Conservation (phyloP, 2,888 invertebrate species). For the Unio pictorum region DNA sequence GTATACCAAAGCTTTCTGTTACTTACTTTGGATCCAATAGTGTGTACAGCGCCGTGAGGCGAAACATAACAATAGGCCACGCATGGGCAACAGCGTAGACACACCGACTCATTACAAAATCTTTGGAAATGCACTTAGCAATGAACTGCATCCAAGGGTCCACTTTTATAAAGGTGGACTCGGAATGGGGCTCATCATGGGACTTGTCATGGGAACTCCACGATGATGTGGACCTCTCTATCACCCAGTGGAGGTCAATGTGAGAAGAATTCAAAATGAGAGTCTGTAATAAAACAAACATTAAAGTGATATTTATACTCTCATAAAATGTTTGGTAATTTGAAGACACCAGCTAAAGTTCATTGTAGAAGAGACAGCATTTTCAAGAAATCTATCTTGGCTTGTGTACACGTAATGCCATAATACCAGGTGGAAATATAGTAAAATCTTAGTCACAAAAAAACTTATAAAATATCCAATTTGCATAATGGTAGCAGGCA, state of each 20-base stretch:
- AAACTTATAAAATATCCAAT: no score
- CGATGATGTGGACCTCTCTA: conserved; percentile 88
- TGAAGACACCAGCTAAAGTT: no score
- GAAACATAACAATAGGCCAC: conserved; percentile 95
- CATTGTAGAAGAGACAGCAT: no score
- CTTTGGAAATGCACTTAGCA: conserved; percentile 89
- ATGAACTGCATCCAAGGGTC: conserved; percentile 77
- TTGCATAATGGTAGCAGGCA: no score
- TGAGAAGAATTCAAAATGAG: conserved; percentile 83
- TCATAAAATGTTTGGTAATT: no score
- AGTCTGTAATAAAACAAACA: conserved; percentile 70
- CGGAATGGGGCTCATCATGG: conserved; percentile 38
- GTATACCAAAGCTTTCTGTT: no score
- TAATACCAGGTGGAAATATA: no score
- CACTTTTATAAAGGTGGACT: conserved; percentile 58
- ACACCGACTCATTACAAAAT: conserved; percentile 86
- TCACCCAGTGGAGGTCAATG: conserved; percentile 93
- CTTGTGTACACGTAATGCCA: no score
- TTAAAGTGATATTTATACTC: no score
- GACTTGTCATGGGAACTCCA: conserved; percentile 76
- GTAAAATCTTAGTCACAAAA: no score
- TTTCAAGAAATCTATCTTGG: no score
- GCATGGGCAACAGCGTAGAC: conserved; percentile 90
- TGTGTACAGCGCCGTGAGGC: conserved; percentile 91
- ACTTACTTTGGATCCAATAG: conserved; percentile 85